These are phyloP conservation scores for Eupsittula cactorum DNA, from an alignment of 2,113 vertebrate genomes.

Conservation along the genomic window DNA sequence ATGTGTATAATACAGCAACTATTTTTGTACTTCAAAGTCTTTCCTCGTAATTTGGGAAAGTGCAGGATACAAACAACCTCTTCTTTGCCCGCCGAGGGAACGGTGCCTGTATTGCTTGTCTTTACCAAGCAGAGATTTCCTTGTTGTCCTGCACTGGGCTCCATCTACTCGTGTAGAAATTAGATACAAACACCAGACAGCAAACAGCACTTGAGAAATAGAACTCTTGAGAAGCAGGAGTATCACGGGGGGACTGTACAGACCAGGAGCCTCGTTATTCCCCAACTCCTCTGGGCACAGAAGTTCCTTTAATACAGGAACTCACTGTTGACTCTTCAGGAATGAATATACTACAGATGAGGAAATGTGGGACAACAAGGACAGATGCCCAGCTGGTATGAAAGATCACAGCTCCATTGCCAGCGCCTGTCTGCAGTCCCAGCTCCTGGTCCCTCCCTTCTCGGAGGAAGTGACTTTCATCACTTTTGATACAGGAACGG, in stretches of 20 bases:
- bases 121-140: background rate
- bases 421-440: accelerated
- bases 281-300: background rate
- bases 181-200: background rate
- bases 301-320: background rate
- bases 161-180: background rate
- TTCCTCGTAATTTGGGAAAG: conserved; percentile 17
- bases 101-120: background rate
- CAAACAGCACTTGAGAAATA: background rate
- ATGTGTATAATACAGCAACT: conserved; percentile 55
- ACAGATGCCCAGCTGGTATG: background rate
- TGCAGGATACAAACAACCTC: conserved; percentile 39
- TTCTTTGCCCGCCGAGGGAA: background rate
- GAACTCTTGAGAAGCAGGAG: background rate
- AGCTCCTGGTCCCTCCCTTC: background rate
- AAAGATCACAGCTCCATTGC: background rate
- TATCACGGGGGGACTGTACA: background rate
- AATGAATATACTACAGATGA: conserved; percentile 27
- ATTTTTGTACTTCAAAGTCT: conserved; percentile 67
- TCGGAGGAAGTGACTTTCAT: background rate
- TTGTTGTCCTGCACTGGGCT: background rate
- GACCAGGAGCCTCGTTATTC: background rate
- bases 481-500: background rate
- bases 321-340: conserved; percentile 40
- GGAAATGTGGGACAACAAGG: background rate